Evolutionary conservation across 53 echinoderm and acorn worm genomes (phyloP), one percentile per base, ranked within the genome.

Genomic region (Stichopus horrens): DNA sequence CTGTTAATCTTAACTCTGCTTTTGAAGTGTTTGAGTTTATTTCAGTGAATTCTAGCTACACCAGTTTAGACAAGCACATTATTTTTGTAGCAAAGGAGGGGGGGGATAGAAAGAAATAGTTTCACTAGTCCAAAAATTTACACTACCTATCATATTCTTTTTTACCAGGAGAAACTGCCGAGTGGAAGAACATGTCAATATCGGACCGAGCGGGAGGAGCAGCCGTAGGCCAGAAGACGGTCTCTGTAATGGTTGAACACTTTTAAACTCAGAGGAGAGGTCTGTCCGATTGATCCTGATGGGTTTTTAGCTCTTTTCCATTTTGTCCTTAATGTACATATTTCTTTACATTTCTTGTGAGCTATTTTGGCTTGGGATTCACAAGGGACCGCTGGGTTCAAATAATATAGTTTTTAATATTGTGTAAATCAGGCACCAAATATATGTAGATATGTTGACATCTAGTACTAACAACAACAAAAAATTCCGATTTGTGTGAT

Each of bases 221-320:
- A 19, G 91, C 92, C 23, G 95, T 95, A 71, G 91, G 92, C 51
- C 90, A 93, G 57, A 97, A 95, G 86, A 97, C 93, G 7, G 97
- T 97, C 23, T 94, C 97, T 14, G 95, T 97, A 19, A 89, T 97
- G 83, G 97, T 97, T 5, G 97, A 97, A 74, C 97, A 97, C 89
- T 97, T 97, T 90, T 97, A 92, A 20, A 13, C 14, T 71, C 71
- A 71, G n/a, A 18, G 71, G 18, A n/a, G 6, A 63, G 63, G 16
- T 16, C 71, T 16, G 18, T n/a, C 71, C 18, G 71, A 71, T 37
- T 37, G 37, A 37, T 37, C 37, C 37, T 37, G 21, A 7, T 5
- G 71, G n/a, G 16, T 18, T 1, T 0, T 71, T 37, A 37, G 0
- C 37, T 71, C n/a, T 71, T 13, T 2, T 16, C 19, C 59, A 9